phyloP scores from a whole-genome alignment of 2,113 vertebrate species.

The Pollimyrus isidori region DNA sequence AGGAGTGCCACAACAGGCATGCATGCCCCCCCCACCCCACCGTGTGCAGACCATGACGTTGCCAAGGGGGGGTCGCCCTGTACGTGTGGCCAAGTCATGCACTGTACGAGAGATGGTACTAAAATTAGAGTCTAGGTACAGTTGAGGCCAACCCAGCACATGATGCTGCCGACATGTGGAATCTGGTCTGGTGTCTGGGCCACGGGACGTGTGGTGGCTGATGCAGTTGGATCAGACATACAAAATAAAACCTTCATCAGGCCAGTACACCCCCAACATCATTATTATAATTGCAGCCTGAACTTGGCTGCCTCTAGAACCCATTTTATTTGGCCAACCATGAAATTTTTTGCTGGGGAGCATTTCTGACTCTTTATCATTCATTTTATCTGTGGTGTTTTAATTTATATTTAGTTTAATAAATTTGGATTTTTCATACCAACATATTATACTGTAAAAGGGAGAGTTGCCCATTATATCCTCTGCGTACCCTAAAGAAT shows the following conservation, averaged over 20 bases:
- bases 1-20: background rate
- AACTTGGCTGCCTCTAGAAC: background rate
- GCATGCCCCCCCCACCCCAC: background rate
- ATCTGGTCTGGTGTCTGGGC: background rate
- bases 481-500: background rate
- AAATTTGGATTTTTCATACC: background rate
- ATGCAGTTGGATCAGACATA: background rate
- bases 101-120: conserved; percentile 3
- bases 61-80: conserved; percentile 2
- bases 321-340: background rate
- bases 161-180: background rate
- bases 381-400: background rate
- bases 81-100: conserved; percentile 3
- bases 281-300: background rate
- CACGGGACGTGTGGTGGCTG: background rate
- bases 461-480: background rate
- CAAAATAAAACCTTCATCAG: background rate
- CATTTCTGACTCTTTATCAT: background rate
- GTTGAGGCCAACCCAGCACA: background rate
- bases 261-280: background rate
- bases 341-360: background rate
- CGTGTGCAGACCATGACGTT: background rate
- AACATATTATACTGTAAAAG: background rate
- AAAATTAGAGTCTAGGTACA: conserved; percentile 14
- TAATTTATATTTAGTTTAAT: background rate